These are phyloP conservation scores for Pedicia rivosa DNA, from an alignment of 2,888 invertebrate genomes.

Conservation along the genomic window DNA sequence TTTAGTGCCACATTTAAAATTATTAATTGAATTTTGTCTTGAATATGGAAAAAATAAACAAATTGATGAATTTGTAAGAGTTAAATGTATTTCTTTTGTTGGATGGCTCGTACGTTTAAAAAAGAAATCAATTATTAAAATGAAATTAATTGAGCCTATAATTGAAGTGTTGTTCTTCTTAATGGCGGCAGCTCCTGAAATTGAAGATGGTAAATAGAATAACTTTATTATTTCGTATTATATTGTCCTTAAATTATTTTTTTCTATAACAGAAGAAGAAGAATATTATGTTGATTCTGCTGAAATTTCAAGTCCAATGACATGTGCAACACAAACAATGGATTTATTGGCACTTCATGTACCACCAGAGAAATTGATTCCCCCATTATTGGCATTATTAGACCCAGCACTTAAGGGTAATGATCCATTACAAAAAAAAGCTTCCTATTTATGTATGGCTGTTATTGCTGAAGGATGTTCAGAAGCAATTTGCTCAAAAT, in stretches of 20 bases:
- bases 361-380: slow-evolving; percentile 59
- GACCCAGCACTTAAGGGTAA: slow-evolving; percentile 45
- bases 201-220: slow-evolving; percentile 40
- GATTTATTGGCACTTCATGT: slow-evolving; percentile 57
- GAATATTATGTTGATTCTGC: slow-evolving; percentile 45
- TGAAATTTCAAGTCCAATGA: slow-evolving; percentile 44
- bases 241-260: background rate
- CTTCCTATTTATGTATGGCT: slow-evolving; percentile 55
- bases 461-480: slow-evolving; percentile 66
- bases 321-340: slow-evolving; percentile 56
- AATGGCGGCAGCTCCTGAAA: slow-evolving; percentile 44
- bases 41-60: slow-evolving; percentile 39
- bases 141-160: slow-evolving; percentile 52
- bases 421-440: slow-evolving; percentile 47
- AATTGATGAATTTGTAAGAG: slow-evolving; percentile 42
- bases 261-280: slow-evolving; percentile 32
- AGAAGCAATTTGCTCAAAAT: slow-evolving; percentile 54
- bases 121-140: slow-evolving; percentile 52
- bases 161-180: slow-evolving; percentile 47
- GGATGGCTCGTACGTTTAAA: slow-evolving; percentile 49
- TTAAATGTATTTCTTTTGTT: slow-evolving; percentile 50
- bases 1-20: slow-evolving; percentile 40
- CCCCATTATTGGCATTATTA: slow-evolving; percentile 45
- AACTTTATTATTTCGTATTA: background rate
- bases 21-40: slow-evolving; percentile 48